Base-by-base conservation (phyloP, 1,140 invertebrate species). In the Drosophila ananassae region DNA sequence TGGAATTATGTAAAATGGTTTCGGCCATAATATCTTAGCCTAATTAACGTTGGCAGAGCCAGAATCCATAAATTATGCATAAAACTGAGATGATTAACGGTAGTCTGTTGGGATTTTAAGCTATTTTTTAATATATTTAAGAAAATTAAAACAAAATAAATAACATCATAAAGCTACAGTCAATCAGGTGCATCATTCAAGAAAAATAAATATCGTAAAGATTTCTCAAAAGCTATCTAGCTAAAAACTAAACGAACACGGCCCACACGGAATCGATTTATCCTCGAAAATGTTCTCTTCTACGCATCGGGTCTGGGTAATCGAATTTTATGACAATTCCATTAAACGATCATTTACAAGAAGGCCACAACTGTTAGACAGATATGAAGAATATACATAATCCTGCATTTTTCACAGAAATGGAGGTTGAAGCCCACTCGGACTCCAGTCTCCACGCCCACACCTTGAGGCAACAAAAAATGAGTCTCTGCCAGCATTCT, bases 271-370 rank as follows among this genome's bases (percentile, higher is more conserved):
- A 57, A 22, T 37, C 28, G 13, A 5, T 28, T 1, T 37, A 24
- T 13, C 37, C 52, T 10, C 17, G 6, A 3, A 17, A 46, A 30
- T 44, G 25, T 6, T 28, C 7, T 28, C 25, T 28, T 28, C 25
- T 63, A 67, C 47, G 62, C 64, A 68, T 54, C 24, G 66, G 50
- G 39, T 21, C 67, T 67, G 12, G 22, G 62, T 68, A 69, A 69
- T 69, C 66, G 66, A 68, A 68, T 69, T 69, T 57, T 69, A 69
- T 69, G 67, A 69, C 67, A 69, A 69, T 69, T 69, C 67, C 63
- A 69, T 69, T 69, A 69, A 69, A 69, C 67, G 67, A 44, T 50
- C 63, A 57, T 69, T 69, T 69, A 69, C 66, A 68, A 69, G 67
- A 69, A 69, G 67, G 51, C 51, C 54, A 47, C 41, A 69, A 57